Evolutionary conservation across 2,888 invertebrate species (phyloP).

Genomic region (Axea sp.): DNA sequence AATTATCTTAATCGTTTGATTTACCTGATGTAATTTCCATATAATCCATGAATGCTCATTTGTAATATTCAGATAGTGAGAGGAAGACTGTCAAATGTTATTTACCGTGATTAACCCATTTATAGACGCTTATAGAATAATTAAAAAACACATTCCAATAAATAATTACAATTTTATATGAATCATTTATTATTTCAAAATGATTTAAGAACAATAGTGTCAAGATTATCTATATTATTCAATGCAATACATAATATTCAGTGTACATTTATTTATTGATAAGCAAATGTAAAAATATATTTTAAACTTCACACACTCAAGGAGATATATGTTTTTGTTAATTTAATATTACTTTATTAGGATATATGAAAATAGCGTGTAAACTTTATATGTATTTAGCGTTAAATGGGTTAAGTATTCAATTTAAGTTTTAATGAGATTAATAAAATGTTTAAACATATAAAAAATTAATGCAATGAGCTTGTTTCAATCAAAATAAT

Average conservation of each 20-base stretch:
- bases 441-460: background rate
- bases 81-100: constrained; percentile 71
- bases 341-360: constrained; percentile 28
- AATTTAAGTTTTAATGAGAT: constrained; percentile 3
- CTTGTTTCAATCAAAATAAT: constrained; percentile 36
- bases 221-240: constrained; percentile 4
- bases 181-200: constrained; percentile 11
- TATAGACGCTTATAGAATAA: constrained; percentile 44
- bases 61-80: constrained; percentile 65
- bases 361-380: constrained; percentile 7
- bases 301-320: constrained; percentile 14
- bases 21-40: constrained; percentile 33
- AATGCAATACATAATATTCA: constrained; percentile 12
- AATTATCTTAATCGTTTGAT: constrained; percentile 27
- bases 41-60: constrained; percentile 63
- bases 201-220: constrained; percentile 18
- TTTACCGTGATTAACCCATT: constrained; percentile 47
- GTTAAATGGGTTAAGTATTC: constrained; percentile 43
- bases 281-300: constrained; percentile 28
- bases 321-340: constrained; percentile 27
- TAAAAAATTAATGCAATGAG: constrained; percentile 2
- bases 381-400: constrained; percentile 11
- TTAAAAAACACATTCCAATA: constrained; percentile 12
- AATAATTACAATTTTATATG: constrained; percentile 21
- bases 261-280: constrained; percentile 38